Conservation (phyloP, 2,797 vertebrate genomes). For the Parauchenoglanis punctatus region DNA sequence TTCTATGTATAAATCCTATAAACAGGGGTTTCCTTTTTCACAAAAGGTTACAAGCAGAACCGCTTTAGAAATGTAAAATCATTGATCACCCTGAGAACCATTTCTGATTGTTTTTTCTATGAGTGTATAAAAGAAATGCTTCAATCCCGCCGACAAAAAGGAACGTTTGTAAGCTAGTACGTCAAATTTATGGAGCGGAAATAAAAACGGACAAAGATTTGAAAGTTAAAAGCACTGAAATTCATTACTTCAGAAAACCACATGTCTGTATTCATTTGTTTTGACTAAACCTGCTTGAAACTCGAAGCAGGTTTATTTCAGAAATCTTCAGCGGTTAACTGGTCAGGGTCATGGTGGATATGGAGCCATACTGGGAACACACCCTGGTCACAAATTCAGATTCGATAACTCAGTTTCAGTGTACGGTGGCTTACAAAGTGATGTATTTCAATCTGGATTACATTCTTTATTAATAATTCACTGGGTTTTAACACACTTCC, state of each 20-base stretch:
- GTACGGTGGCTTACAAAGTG: background rate
- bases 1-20: background rate
- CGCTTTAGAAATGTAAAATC: background rate
- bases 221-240: background rate
- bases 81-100: background rate
- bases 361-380: background rate
- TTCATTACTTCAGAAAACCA: background rate
- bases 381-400: background rate
- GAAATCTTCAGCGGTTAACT: background rate
- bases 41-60: background rate
- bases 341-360: background rate
- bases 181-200: background rate
- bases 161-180: background rate
- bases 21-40: background rate
- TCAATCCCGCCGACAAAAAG: too few species aligned
- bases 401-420: background rate
- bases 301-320: background rate
- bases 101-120: background rate
- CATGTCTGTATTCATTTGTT: background rate
- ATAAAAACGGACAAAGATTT: background rate
- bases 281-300: background rate
- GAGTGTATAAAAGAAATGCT: background rate
- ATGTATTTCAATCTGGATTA: background rate
- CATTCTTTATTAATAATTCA: background rate
- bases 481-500: background rate